Conservation (phyloP, 2,797 vertebrate species). For the Oreortyx pictus region DNA sequence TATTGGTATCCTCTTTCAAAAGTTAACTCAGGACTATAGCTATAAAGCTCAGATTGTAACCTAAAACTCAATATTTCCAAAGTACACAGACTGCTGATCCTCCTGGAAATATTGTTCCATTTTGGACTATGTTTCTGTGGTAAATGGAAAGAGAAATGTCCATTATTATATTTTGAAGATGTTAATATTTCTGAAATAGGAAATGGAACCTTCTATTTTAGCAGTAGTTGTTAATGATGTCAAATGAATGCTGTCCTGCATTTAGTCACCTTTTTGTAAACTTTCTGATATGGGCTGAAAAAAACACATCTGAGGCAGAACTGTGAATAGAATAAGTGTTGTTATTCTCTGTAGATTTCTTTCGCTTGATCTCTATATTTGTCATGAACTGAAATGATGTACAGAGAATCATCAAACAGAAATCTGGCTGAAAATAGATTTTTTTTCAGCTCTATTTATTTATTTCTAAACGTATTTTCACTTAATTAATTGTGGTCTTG, state of each 20-base stretch:
- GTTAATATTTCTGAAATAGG: background rate
- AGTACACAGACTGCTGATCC: background rate
- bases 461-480: background rate
- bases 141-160: background rate
- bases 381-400: background rate
- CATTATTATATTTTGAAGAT: background rate
- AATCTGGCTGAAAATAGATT: background rate
- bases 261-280: background rate
- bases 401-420: background rate
- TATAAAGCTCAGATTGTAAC: constrained; percentile 22
- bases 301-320: background rate
- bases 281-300: background rate
- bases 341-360: background rate
- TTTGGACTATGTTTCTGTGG: background rate
- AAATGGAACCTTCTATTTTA: background rate
- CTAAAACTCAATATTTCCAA: background rate
- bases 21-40: background rate
- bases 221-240: background rate
- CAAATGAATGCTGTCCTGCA: background rate
- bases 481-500: background rate
- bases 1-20: background rate
- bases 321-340: background rate
- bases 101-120: background rate
- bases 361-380: background rate
- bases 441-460: background rate